Base-by-base conservation (phyloP, 2,797 vertebrate species). In the Otolemur crassicaudatus region DNA sequence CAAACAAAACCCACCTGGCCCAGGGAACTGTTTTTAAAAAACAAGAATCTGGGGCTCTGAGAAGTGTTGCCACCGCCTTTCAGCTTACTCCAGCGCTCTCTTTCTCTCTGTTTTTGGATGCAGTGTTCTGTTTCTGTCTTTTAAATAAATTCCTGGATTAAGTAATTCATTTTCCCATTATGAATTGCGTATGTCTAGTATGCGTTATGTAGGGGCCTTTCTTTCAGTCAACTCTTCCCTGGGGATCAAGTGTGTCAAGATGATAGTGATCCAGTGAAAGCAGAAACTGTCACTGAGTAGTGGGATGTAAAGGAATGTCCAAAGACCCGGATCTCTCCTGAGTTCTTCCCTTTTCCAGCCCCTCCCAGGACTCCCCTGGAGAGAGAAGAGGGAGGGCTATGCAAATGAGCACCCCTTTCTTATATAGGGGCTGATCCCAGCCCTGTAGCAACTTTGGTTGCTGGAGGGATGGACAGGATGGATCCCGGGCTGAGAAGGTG, bases 391-490 rank as follows among this genome's bases (percentile, higher is more conserved):
- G 98, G 95, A 98, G 98, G 98, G 89, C 97, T 99, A 99, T 99
- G 99, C 97, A 99, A 99, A 99, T 98, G 94, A 98, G 95, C 49
- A 88, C 94, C 92, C 95, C 69, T 93, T 93, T 97, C 91, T 98
- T 98, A 97, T 95, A 96, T 87, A 90, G 49, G 58, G 61, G 90
- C 58, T 88, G 77, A 56, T 79, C 72, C 70, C 56, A 76, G 81
- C 2, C 82, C 75, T 53, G 60, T 65, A 87, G 76, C 2, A 5
- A 40, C 79, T 96, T 95, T 94, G 77, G 34, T 61, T 94, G 87
- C 90, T 72, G 5, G 53, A 70, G 72, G 67, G 80, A 87, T 95
- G 88, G 87, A 63, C 56, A 89, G 72, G 25, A 97, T 97, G 96
- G 92, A 25, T 77, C 49, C 72, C 49, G 29, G 70, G 60, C 17